Evolutionary conservation across 1,140 invertebrate species (phyloP), one percentile per base, ranked within the genome.

Genomic region (Lethrus apterus): DNA sequence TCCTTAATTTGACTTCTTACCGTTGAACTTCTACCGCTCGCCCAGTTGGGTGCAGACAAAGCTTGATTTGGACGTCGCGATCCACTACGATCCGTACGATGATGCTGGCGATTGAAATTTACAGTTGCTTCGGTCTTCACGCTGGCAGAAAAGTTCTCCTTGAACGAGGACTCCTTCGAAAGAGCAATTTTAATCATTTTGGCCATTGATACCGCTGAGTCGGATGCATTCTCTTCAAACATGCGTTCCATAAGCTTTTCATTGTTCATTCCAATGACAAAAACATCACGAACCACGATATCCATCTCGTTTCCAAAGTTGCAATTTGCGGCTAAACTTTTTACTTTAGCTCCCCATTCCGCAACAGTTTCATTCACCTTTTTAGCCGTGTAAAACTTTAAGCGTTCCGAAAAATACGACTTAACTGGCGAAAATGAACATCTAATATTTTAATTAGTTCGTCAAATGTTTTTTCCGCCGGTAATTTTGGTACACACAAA

Each of bases 171-270:
- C 21, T 48, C 36, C 45, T 46, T 46, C 10, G 45, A n/a, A 29
- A 17, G 17, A 17, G 38, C 46, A 7, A 48, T 17, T 31, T 48
- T 48, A 13, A 42, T 23, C 36, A 43, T 20, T 34, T 31, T 41
- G 10, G 29, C 11, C 15, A 31, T 34, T 8, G 31, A 38, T 13
- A 38, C 18, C 5, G 18, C 18, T 10, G 18, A 21, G 13, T 35
- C 34, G 9, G 36, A 48, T 15, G 46, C 46, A 32, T 48, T 36
- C 33, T 48, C 46, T 41, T 48, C 46, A 18, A 44, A 43, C 9
- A 43, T 19, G n/a, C 38, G 18, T 13, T 42, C 36, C 40, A 48
- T 48, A 11, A 48, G 42, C 15, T 18, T 35, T 21, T 21, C 14
- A 26, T 42, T 24, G 15, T 43, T 24, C 10, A 48, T 48, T 7